A percentile compares a stretch with the other conserved stretches of the same genome.
Evolutionary conservation across 2,797 vertebrate genomes (phyloP).

Genomic region (Chaunax sp.): DNA sequence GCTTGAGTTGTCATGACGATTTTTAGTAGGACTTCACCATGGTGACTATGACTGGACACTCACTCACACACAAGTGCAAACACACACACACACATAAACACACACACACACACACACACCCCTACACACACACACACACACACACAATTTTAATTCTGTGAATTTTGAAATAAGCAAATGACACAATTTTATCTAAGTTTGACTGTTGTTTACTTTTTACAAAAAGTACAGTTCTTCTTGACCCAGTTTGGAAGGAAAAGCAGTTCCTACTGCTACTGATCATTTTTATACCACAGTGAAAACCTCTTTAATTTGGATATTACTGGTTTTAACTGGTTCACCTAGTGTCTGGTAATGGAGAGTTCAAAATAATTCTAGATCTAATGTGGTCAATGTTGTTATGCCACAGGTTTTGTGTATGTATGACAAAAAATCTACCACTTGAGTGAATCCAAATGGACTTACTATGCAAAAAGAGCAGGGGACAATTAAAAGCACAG

Average conservation of each 20-base stretch:
- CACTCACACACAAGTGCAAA: conserved; percentile 12
- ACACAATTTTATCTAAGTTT: conserved; percentile 38
- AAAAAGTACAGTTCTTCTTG: conserved; percentile 29
- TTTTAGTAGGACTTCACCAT: conserved; percentile 85
- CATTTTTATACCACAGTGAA: background rate
- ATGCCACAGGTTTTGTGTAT: background rate
- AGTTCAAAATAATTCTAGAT: background rate
- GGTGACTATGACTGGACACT: conserved; percentile 78
- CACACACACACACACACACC: conserved; percentile 29
- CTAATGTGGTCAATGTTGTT: background rate
- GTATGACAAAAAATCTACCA: background rate
- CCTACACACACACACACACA: conserved; percentile 17
- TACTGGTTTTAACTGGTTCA: background rate
- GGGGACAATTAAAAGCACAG: background rate
- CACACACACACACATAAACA: conserved; percentile 31
- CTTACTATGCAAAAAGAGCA: background rate
- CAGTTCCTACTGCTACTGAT: conserved; percentile 18
- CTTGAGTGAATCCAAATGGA: background rate
- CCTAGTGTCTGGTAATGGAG: background rate
- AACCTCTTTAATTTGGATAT: background rate
- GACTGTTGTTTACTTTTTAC: conserved; percentile 27
- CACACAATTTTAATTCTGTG: conserved; percentile 43
- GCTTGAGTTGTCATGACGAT: conserved; percentile 87
- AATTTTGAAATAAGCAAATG: conserved; percentile 53
- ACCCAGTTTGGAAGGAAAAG: conserved; percentile 38